Conservation (phyloP, 2,888 invertebrate genomes). For the Prosopocoilus inquinatus region DNA sequence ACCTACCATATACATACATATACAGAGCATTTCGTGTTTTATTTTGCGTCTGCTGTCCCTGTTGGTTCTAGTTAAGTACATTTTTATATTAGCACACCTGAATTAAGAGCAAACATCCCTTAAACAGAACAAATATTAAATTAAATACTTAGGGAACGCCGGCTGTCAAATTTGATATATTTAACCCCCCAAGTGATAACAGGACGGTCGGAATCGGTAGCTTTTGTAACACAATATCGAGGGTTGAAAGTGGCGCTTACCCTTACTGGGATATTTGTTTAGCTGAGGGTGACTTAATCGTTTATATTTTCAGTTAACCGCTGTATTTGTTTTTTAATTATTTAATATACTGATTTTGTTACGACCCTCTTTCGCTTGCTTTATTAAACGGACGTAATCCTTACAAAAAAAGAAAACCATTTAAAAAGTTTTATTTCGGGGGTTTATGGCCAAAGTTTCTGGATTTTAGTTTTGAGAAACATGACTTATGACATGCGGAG, state of each 20-base stretch:
- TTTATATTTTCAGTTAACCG: constrained; percentile 21
- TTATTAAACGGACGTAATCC: too few species aligned
- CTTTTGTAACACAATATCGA: constrained; percentile 23
- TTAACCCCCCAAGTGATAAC: constrained; percentile 16
- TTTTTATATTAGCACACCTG: constrained; percentile 18
- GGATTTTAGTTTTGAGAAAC: too few species aligned
- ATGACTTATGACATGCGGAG: too few species aligned
- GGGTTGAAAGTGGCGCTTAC: constrained; percentile 12
- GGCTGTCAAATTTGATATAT: constrained; percentile 20
- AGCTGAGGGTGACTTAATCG: constrained; percentile 18
- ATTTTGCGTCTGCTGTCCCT: neutral
- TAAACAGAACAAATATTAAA: constrained; percentile 11
- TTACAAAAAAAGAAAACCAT: too few species aligned
- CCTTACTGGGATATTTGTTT: constrained; percentile 7
- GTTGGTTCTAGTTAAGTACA: constrained; percentile 4
- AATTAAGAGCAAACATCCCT: constrained; percentile 16
- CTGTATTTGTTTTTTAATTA: constrained; percentile 24
- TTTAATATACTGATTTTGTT: constrained; percentile 6
- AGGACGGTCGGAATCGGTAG: constrained; percentile 18
- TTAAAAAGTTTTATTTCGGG: too few species aligned
- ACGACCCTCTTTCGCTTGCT: too few species aligned
- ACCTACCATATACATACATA: too few species aligned
- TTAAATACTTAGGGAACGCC: constrained; percentile 9
- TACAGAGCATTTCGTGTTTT: too few species aligned
- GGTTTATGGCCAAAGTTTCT: too few species aligned